phyloP scores from a whole-genome alignment of 2,888 invertebrate genomes.

The Maniola hyperantus region DNA sequence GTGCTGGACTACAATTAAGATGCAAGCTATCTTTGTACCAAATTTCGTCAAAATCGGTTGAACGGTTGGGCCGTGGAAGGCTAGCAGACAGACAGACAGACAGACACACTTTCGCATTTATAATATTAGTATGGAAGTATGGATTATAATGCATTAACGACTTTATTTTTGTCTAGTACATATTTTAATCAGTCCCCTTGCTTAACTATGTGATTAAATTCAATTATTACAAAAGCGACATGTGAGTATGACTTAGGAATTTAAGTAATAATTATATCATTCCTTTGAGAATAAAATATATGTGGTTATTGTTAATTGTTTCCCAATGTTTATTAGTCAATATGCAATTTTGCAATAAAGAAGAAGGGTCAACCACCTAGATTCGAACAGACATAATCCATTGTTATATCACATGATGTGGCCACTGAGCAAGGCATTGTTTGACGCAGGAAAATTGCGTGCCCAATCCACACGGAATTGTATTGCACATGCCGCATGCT shows the following conservation, averaged over 20 bases:
- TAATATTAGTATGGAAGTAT: no score
- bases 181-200: no score
- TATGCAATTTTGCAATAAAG: conserved; percentile 34
- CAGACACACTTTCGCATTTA: no score
- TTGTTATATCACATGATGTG: conserved; percentile 39
- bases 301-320: no score
- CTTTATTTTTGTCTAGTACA: no score
- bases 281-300: background rate
- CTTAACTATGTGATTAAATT: no score
- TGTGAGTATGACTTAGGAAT: background rate
- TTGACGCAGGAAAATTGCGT: conserved; percentile 30
- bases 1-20: no score
- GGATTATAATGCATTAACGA: no score
- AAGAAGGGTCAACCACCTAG: conserved; percentile 35
- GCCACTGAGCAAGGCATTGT: conserved; percentile 26
- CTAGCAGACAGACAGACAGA: no score
- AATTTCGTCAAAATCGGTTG: no score
- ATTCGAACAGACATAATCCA: conserved; percentile 39
- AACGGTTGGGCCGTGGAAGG: no score
- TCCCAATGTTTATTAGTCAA: conserved; percentile 20
- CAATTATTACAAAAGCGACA: background rate
- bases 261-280: background rate
- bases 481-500: conserved; percentile 20
- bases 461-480: conserved; percentile 36
- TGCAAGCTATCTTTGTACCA: no score